Conservation (phyloP, 2,113 vertebrate species). For the Triplophysa tibetana region DNA sequence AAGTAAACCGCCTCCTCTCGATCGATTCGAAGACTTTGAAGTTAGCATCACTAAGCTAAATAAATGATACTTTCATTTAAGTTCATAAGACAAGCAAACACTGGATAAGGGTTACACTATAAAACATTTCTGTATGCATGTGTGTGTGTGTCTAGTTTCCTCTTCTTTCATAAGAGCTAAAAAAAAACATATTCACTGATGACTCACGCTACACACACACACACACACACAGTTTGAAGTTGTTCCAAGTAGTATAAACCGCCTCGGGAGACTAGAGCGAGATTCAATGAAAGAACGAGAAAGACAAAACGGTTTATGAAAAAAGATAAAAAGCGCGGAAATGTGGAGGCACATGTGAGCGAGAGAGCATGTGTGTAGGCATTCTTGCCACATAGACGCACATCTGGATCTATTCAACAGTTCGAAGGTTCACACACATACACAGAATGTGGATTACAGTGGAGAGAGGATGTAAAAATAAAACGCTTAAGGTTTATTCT, state of each 20-base stretch:
- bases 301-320: background rate
- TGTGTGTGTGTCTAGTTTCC: background rate
- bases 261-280: background rate
- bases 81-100: too few species aligned
- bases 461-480: background rate
- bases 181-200: constrained; percentile 38
- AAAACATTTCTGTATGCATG: background rate
- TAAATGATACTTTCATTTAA: too few species aligned
- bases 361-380: constrained; percentile 21
- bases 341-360: background rate
- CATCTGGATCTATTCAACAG: constrained; percentile 74
- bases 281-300: constrained; percentile 17
- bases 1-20: background rate
- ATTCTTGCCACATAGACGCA: constrained; percentile 59
- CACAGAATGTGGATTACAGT: background rate
- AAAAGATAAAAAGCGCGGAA: background rate
- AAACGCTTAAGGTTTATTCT: too few species aligned
- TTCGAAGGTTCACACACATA: constrained; percentile 62
- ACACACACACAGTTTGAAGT: constrained; percentile 5
- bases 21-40: too few species aligned
- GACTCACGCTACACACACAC: constrained; percentile 19
- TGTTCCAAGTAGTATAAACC: background rate
- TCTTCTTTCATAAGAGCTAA: constrained; percentile 41
- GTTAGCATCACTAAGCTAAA: background rate
- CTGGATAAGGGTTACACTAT: too few species aligned